Base-by-base conservation (phyloP, 2,797 vertebrate genomes). In the Catharus ustulatus region DNA sequence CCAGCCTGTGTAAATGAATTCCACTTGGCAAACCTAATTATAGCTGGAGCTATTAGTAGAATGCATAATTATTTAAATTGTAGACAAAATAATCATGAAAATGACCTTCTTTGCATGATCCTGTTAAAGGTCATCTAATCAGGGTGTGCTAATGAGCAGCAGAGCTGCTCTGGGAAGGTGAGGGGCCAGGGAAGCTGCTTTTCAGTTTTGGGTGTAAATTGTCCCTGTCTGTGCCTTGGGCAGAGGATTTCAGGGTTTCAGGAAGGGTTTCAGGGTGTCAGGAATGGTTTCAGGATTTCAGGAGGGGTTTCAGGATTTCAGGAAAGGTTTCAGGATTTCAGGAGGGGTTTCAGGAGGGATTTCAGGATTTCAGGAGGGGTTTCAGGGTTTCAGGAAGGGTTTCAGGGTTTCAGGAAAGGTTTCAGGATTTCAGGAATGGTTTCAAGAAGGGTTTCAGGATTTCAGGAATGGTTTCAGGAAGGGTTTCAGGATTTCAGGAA, bases 51-150 rank as follows among this genome's bases (percentile, higher is more conserved):
- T 89, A 83, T 89, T 93, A 76, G 82, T 32, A 78, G 94, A 49
- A 83, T 91, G 87, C 79, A 21, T 87, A 87, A 95, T 96, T 94
- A 96, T 96, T 96, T 95, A 89, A 92, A 96, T 94, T 67, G 78
- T 93, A 85, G 94, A 29, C 72, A 95, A 96, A 94, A 95, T 87
- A 80, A 89, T 94, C 82, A 80, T 87, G 54, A 85, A 92, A 85
- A 85, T 94, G 84, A 95, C 93, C 94, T 95, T 80, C 82, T 92
- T 77, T 80, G 87, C 87, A 20, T 83, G 90, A 93, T 91, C 82
- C 75, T 46, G 79, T 10, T 84, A 94, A 93, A 96, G 93, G 95
- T 94, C 89, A 89, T 80, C 91, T 64, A 74, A 92, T 93, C 93
- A 93, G 80, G 72, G 54, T 64, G 73, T 68, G 23, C 72, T 91